Evolutionary conservation across 1,140 invertebrate species (phyloP), one percentile per base, ranked within the genome.

Genomic region (Mycetomoellerius zeteki): DNA sequence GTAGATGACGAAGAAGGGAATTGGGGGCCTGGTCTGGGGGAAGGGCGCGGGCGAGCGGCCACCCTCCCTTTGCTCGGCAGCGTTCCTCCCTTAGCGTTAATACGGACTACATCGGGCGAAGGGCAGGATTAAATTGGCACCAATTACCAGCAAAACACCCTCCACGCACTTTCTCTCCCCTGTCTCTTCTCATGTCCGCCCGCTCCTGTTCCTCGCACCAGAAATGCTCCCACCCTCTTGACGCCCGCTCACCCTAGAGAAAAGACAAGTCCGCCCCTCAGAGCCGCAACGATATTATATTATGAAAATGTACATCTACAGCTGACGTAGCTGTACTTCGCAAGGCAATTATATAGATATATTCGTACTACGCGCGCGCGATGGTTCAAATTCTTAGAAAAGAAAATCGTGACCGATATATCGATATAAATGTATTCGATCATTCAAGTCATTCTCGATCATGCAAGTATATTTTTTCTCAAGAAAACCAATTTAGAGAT

Each of bases 111-210:
- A 92, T 88, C 90, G 90, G 88, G 93, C 94, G 93, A 94, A 94
- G 94, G 94, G 94, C 94, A 94, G 94, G 94, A 95, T 95, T 96
- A 96, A 96, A 96, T 96, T 96, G 96, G 96, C 96, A 96, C 96
- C 96, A 96, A 96, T 96, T 96, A 96, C 96, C 96, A 96, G 96
- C 95, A 96, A 96, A 96, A 96, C 96, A 96, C 96, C 96, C 96
- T 96, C 92, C 93, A 81, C 93, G 92, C 87, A 92, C 91, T 93
- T 93, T 93, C 92, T 90, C 90, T 89, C 89, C 86, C 92, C 91
- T 85, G 86, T 80, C 78, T 65, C 58, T 47, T 65, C 43, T 81
- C 60, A 58, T 54, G 24, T 64, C 71, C 56, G 58, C 37, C 21
- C 37, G 24, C 78, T 56, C 62, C 16, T 62, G 56, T 71, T 50